Percentiles rank a stretch among this genome's conserved stretches.
Conservation (phyloP, 2,797 vertebrate genomes). For the Ceyx erithaca region DNA sequence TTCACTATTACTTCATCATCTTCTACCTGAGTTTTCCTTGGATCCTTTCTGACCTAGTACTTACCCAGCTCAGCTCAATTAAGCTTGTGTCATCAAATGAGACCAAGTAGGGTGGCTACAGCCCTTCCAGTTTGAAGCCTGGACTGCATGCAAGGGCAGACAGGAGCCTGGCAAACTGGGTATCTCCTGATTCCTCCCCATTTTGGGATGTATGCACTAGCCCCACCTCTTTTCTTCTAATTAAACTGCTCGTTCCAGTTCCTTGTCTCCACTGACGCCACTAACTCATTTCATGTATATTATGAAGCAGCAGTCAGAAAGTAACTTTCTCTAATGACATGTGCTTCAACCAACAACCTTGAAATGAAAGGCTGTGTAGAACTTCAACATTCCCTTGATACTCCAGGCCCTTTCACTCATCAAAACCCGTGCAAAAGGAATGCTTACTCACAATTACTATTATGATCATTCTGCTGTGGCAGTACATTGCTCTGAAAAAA, state of each 20-base stretch:
- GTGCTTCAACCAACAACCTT: constrained; percentile 29
- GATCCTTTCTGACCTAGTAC: neutral
- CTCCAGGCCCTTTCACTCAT: neutral
- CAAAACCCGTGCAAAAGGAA: constrained; percentile 32
- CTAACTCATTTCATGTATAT: neutral
- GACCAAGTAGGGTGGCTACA: neutral
- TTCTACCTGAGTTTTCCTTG: neutral
- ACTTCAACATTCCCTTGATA: neutral
- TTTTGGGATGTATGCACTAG: neutral
- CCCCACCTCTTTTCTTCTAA: neutral
- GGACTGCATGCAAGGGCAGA: neutral
- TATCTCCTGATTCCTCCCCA: neutral
- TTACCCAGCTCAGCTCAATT: neutral
- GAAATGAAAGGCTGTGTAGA: constrained; percentile 9
- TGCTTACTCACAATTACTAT: neutral
- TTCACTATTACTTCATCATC: neutral
- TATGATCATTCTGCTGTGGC: neutral
- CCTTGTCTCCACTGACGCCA: neutral
- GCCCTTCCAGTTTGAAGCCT: neutral
- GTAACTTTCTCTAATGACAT: constrained; percentile 9
- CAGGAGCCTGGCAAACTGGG: neutral
- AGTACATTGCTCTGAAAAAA: neutral
- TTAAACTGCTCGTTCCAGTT: neutral
- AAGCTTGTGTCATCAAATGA: neutral
- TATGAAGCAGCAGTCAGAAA: neutral